Conservation (phyloP, 1,140 invertebrate species). For the Liolophura sinensis region DNA sequence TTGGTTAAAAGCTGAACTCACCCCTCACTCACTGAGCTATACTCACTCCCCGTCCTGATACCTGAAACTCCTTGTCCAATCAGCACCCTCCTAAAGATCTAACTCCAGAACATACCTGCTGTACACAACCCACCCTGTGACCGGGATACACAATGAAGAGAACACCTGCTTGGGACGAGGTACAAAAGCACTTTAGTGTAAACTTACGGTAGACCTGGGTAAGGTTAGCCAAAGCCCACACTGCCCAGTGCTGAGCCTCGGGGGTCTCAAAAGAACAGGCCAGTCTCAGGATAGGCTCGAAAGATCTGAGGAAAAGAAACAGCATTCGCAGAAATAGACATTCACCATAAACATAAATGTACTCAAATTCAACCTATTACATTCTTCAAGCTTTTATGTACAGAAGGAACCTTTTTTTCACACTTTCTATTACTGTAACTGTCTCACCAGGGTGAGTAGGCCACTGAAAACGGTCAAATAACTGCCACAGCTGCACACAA, state of each 20-base stretch:
- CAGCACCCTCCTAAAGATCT: not conserved
- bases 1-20: too few species aligned
- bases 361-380: not conserved
- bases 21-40: too few species aligned
- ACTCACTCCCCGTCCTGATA: not conserved
- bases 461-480: too few species aligned
- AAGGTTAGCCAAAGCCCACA: constrained; percentile 97
- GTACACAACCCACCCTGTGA: not conserved
- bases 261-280: constrained; percentile 80
- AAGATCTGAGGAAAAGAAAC: constrained; percentile 66
- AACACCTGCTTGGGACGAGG: not conserved
- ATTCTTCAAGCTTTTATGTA: not conserved
- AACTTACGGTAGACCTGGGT: constrained; percentile 89
- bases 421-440: not conserved
- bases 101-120: not conserved
- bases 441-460: too few species aligned
- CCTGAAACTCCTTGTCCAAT: not conserved
- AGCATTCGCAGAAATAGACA: not conserved
- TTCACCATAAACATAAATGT: not conserved
- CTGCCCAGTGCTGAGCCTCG: constrained; percentile 92
- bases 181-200: not conserved
- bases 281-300: constrained; percentile 86
- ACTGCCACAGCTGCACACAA: too few species aligned
- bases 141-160: not conserved
- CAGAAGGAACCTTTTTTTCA: constrained; percentile 1